phyloP scores from a whole-genome alignment of 2,797 vertebrate species.

The Neosalanx taihuensis region DNA sequence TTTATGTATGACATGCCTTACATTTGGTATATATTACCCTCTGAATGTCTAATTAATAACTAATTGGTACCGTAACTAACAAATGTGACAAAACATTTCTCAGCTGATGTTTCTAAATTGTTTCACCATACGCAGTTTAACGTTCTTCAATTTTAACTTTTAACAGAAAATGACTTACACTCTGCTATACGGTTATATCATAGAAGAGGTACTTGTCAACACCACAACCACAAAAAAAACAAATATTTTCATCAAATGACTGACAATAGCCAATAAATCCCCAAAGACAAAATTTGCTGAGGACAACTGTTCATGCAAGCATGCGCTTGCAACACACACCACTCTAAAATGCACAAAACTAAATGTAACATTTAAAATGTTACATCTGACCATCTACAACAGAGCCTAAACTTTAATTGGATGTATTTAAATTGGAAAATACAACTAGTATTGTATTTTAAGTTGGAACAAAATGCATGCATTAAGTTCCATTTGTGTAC shows the following conservation, averaged over 20 bases:
- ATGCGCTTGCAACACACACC: background rate
- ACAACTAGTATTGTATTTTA: background rate
- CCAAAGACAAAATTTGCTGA: background rate
- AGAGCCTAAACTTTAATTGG: background rate
- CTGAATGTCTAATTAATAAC: no score
- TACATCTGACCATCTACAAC: slow-evolving; percentile 9
- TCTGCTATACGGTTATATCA: no score
- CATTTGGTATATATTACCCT: no score
- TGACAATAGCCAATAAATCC: background rate
- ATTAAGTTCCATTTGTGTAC: background rate
- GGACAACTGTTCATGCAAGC: background rate
- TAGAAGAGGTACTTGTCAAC: no score
- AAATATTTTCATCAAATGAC: background rate
- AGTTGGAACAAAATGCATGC: no score
- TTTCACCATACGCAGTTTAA: no score
- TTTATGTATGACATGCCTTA: no score
- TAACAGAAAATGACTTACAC: no score
- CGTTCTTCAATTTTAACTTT: no score
- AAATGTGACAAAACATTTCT: no score
- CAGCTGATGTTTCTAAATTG: no score
- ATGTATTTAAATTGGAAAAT: background rate
- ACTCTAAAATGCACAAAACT: background rate
- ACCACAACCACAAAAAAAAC: background rate
- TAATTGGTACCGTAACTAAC: no score
- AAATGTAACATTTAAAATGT: slow-evolving; percentile 6